Conservation (phyloP, 2,888 invertebrate genomes). For the Rhaphigaster nebulosa region DNA sequence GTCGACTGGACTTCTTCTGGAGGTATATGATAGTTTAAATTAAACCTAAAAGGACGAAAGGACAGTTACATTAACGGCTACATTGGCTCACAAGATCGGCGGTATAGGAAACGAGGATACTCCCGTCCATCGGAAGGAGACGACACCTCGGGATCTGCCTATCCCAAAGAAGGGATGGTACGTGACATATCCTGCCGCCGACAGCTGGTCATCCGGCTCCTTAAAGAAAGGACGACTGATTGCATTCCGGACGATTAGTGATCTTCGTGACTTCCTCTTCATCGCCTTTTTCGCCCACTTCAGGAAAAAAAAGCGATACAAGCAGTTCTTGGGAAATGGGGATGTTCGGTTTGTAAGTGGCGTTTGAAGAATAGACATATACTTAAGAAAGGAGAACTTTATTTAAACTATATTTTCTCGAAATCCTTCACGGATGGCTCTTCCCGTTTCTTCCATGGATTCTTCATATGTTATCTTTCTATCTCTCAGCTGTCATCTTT, state of each 20-base stretch:
- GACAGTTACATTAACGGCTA: slow-evolving; percentile 19
- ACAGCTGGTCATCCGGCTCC: slow-evolving; percentile 6
- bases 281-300: slow-evolving; percentile 2
- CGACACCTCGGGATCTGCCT: not conserved
- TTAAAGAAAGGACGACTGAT: slow-evolving; percentile 31
- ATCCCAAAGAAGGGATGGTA: slow-evolving; percentile 3
- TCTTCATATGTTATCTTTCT: no score
- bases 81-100: not conserved
- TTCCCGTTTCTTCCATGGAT: no score
- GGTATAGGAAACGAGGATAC: not conserved
- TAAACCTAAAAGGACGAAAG: not conserved
- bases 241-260: slow-evolving; percentile 42
- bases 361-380: no score
- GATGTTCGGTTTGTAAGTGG: no score
- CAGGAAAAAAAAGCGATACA: not conserved
- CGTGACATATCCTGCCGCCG: slow-evolving; percentile 6
- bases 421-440: no score
- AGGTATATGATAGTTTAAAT: not conserved
- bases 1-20: not conserved
- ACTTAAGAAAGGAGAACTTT: no score
- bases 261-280: slow-evolving; percentile 27
- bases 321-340: no score
- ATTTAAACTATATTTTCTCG: no score
- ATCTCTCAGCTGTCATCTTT: no score
- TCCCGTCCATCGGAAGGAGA: not conserved